These are phyloP conservation scores for Cotesia vestalis DNA, from an alignment of 1,140 invertebrate species.

Conservation along the genomic window DNA sequence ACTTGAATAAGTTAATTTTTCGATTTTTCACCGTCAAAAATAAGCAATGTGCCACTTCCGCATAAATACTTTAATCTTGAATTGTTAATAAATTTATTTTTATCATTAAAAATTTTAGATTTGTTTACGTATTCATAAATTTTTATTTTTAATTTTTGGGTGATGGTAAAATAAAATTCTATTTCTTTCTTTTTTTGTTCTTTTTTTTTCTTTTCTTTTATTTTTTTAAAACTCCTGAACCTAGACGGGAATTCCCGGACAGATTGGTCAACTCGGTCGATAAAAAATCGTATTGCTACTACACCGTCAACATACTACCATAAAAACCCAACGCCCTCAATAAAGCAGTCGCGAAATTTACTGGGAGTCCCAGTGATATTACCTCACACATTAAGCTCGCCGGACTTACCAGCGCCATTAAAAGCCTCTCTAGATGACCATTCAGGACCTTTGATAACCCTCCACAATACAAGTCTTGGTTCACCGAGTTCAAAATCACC, in stretches of 20 bases:
- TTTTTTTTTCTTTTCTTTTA: conserved; percentile 33
- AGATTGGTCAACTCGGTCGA: conserved; percentile 18
- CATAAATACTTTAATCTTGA: no score
- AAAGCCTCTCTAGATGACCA: conserved; percentile 38
- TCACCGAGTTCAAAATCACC: conserved; percentile 41
- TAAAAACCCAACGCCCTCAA: neutral
- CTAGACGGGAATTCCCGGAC: conserved; percentile 10
- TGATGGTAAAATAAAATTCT: conserved; percentile 25
- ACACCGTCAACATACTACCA: neutral
- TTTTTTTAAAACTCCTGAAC: conserved; percentile 7
- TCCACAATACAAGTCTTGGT: conserved; percentile 48
- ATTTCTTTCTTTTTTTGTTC: conserved; percentile 32
- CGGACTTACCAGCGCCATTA: conserved; percentile 56
- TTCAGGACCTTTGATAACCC: conserved; percentile 45
- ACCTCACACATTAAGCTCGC: conserved; percentile 61
- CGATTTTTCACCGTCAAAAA: no score
- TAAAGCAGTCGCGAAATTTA: conserved; percentile 11
- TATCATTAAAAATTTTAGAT: neutral
- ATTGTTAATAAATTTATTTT: no score
- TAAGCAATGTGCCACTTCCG: no score
- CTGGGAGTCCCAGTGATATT: conserved; percentile 50
- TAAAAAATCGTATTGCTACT: neutral
- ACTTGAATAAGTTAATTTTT: no score
- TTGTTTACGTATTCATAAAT: neutral
- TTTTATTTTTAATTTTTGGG: conserved; percentile 28